phyloP scores from a whole-genome alignment of 2,113 vertebrate genomes.

The Ploceus nigricollis region DNA sequence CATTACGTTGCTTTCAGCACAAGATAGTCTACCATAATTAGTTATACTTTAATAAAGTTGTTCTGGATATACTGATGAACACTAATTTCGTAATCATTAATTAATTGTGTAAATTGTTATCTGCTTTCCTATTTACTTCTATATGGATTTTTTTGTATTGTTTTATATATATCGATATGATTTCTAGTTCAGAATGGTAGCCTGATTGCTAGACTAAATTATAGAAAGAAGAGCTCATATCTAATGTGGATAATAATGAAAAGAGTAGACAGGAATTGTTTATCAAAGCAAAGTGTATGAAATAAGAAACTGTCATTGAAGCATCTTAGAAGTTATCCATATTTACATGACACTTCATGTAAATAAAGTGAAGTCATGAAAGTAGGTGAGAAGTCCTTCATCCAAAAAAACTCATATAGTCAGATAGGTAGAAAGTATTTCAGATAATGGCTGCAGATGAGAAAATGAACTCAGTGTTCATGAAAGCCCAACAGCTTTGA shows the following conservation, averaged over 20 bases:
- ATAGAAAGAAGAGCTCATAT: not conserved
- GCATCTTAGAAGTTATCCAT: not conserved
- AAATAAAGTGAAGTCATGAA: not conserved
- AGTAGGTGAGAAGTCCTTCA: not conserved
- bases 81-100: not conserved
- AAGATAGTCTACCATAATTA: not conserved
- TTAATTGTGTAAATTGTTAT: not conserved
- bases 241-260: not conserved
- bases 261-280: not conserved
- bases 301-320: not conserved
- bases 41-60: not conserved
- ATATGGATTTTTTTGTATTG: not conserved
- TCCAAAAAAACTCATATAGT: not conserved
- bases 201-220: not conserved
- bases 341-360: not conserved
- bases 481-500: not conserved
- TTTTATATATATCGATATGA: not conserved
- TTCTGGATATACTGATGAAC: not conserved
- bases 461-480: not conserved
- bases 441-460: not conserved
- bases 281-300: not conserved
- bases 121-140: not conserved
- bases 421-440: not conserved
- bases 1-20: not conserved
- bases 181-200: not conserved